phyloP scores from a whole-genome alignment of 2,888 invertebrate species.

The Agrotis puta region DNA sequence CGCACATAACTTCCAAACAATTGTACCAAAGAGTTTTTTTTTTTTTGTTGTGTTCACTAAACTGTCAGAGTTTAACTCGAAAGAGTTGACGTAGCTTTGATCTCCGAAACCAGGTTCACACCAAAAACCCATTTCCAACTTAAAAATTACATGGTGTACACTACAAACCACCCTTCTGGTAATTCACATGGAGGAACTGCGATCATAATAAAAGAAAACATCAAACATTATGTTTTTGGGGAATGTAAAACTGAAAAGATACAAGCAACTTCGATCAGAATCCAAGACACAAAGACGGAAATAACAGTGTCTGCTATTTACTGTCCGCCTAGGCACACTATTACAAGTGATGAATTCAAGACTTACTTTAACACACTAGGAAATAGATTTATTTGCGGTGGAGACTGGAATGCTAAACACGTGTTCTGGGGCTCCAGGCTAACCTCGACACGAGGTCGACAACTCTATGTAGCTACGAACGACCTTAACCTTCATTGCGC shows the following conservation, averaged over 20 bases:
- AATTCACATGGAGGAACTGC: conserved; percentile 14
- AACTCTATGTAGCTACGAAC: neutral
- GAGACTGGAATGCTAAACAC: conserved; percentile 12
- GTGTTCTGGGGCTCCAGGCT: neutral
- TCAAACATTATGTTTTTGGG: conserved; percentile 1
- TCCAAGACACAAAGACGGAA: neutral
- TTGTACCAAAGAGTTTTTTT: too few relatives aligned
- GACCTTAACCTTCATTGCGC: neutral
- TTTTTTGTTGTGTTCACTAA: too few relatives aligned
- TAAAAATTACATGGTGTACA: conserved; percentile 1
- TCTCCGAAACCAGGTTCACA: conserved; percentile 6
- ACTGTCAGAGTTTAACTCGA: too few relatives aligned
- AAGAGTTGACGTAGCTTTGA: conserved; percentile 2
- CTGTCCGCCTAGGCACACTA: neutral
- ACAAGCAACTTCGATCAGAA: conserved; percentile 7
- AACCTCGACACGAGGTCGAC: neutral
- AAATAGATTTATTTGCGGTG: too few relatives aligned
- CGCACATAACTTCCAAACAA: too few relatives aligned
- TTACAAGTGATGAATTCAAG: neutral
- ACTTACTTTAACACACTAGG: neutral
- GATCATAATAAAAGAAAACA: neutral
- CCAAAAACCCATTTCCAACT: neutral
- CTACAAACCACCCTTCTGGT: conserved; percentile 10
- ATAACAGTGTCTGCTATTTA: conserved; percentile 4
- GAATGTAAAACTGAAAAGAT: neutral